Evolutionary conservation across 2,797 vertebrate species (phyloP), one percentile per base, ranked within the genome.

Genomic region (Halcyon leucocephala): DNA sequence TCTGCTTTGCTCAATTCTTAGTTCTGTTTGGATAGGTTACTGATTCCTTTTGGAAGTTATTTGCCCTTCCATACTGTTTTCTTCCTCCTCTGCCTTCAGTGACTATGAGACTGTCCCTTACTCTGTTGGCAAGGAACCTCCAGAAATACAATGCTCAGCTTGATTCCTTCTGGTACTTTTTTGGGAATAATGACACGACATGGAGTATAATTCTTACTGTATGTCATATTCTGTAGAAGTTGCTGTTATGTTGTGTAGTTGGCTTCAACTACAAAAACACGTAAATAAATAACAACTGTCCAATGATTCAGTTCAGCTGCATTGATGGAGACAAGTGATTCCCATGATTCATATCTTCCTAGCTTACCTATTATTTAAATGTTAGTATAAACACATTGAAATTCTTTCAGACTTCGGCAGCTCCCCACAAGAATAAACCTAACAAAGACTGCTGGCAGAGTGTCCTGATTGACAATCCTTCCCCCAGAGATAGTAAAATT

Each of bases 351-450:
- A 39, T 89, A 93, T 89, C 82, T 90, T 96, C 86, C 80, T 44
- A 89, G 71, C 35, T 95, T 10, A 71, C 95, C 73, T 46, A 77
- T 90, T 93, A 84, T 96, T 92, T 96, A 95, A 86, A 86, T 77
- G 44, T 62, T 82, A 64, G 52, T 46, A 77, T 86, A 93, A 96
- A 94, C 84, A 94, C 69, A 72, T 12, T 65, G 72, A 91, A 96
- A 92, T 82, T 94, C 52, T 83, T 95, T 78, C 79, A 89, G 86
- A 65, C 5, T 82, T 95, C 67, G 92, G 41, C 60, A 65, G 76
- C 16, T 90, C 51, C 60, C 64, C 67, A 61, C 57, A 90, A 82
- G 76, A 92, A 76, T 31, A 24, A 89, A 55, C 17, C 52, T 74
- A 85, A 77, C 46, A 89, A 85, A 52, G 37, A 39, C 29, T 78